These are phyloP conservation scores for Rynchops niger DNA, from an alignment of 2,113 vertebrate species.

Conservation along the genomic window DNA sequence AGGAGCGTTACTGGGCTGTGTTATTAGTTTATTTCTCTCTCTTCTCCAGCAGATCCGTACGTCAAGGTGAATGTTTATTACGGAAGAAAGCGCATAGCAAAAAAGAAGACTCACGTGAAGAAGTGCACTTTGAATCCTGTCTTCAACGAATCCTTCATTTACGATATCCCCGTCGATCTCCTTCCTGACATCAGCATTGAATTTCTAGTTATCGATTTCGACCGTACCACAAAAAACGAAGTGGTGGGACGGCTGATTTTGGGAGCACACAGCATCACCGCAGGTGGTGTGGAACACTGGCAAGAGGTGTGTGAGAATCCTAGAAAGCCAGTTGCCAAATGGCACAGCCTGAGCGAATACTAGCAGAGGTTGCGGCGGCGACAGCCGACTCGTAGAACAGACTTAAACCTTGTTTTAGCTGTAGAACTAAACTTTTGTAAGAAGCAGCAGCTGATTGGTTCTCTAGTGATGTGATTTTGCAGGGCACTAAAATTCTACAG, in stretches of 20 bases:
- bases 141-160: constrained; percentile 98
- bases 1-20: not conserved
- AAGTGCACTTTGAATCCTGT: constrained; percentile 95
- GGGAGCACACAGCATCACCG: constrained; percentile 83
- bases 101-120: constrained; percentile 98
- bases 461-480: constrained; percentile 66
- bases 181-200: constrained; percentile 92
- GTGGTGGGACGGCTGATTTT: constrained; percentile 89
- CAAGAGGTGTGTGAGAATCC: constrained; percentile 88
- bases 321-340: constrained; percentile 88
- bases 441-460: constrained; percentile 58
- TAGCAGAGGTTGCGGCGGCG: not conserved
- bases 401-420: constrained; percentile 69
- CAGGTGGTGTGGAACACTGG: constrained; percentile 87
- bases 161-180: constrained; percentile 89
- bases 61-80: constrained; percentile 99
- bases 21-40: constrained; percentile 5
- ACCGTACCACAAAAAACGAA: constrained; percentile 95
- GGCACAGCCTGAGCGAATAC: constrained; percentile 91
- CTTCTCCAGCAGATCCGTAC: constrained; percentile 84
- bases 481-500: constrained; percentile 71
- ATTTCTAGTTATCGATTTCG: constrained; percentile 94
- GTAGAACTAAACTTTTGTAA: constrained; percentile 70
- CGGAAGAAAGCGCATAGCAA: constrained; percentile 92
- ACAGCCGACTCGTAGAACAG: not conserved